phyloP scores from a whole-genome alignment of 92 coral and sea anemone species.

The Anthopleura xanthogrammica region DNA sequence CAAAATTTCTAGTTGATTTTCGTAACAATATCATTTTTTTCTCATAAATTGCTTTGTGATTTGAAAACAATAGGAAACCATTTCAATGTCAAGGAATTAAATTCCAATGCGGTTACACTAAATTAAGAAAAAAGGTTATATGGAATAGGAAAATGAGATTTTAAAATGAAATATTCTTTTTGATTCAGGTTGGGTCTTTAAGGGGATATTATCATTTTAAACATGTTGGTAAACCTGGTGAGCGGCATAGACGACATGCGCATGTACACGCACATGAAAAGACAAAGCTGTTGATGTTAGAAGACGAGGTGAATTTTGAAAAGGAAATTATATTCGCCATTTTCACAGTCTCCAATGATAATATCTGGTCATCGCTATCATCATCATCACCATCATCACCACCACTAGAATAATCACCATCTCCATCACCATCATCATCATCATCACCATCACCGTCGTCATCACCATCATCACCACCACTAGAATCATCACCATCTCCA shows the following conservation, averaged over 20 bases:
- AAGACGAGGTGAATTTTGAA: conserved; percentile 63
- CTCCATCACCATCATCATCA: not conserved
- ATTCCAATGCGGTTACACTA: not conserved
- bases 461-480: not conserved
- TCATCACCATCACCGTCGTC: not conserved
- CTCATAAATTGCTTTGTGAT: not conserved
- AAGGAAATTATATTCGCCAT: not conserved
- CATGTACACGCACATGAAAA: conserved; percentile 85
- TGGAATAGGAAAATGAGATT: not conserved
- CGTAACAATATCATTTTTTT: not conserved
- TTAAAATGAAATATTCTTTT: not conserved
- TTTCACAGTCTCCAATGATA: too few relatives aligned
- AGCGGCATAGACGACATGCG: conserved; percentile 56
- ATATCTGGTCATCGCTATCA: too few relatives aligned
- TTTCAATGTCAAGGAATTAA: not conserved
- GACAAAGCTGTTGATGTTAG: conserved; percentile 73
- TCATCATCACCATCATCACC: not conserved
- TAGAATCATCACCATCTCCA: not conserved
- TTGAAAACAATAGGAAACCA: not conserved
- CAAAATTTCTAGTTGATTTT: not conserved
- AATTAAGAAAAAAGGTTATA: not conserved
- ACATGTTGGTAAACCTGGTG: conserved; percentile 63
- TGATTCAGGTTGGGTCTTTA: conserved; percentile 79
- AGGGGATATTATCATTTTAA: conserved; percentile 89
- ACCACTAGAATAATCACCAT: not conserved